Evolutionary conservation across 1,140 invertebrate species (phyloP).

Genomic region (Bombus waltoni): DNA sequence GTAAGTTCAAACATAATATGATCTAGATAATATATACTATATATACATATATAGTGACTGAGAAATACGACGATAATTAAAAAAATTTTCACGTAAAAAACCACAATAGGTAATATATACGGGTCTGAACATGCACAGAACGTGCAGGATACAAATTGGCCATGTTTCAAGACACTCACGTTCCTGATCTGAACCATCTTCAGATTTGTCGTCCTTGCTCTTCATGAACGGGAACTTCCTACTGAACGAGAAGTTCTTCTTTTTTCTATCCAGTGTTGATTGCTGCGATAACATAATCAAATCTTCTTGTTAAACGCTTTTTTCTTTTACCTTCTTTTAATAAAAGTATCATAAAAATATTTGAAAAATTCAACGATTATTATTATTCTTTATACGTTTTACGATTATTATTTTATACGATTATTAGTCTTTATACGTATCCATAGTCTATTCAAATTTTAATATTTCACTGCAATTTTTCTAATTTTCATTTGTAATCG

Average conservation of each 20-base stretch:
- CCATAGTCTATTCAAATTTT: background rate
- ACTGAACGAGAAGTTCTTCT: constrained; percentile 99
- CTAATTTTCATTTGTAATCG: background rate
- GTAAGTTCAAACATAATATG: constrained; percentile 24
- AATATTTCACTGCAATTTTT: background rate
- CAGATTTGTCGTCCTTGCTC: constrained; percentile 98
- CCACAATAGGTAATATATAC: constrained; percentile 48
- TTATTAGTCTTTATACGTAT: too few relatives aligned
- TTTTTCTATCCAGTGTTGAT: constrained; percentile 97
- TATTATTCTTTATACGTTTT: too few relatives aligned
- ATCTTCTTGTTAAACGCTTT: background rate
- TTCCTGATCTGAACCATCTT: constrained; percentile 98
- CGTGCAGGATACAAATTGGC: constrained; percentile 58
- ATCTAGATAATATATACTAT: constrained; percentile 28
- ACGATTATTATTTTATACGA: too few relatives aligned
- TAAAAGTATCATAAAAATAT: background rate
- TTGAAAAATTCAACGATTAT: background rate
- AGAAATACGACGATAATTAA: constrained; percentile 54
- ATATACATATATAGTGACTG: constrained; percentile 40
- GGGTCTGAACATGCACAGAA: constrained; percentile 70
- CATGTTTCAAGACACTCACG: constrained; percentile 90
- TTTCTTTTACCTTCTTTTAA: background rate
- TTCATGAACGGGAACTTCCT: constrained; percentile 99
- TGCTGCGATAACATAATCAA: constrained; percentile 84
- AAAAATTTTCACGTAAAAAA: constrained; percentile 47